A percentile compares a stretch with the other conserved stretches of the same genome.
Conservation (phyloP, 2,797 vertebrate species). For the Muscicapa comitata region DNA sequence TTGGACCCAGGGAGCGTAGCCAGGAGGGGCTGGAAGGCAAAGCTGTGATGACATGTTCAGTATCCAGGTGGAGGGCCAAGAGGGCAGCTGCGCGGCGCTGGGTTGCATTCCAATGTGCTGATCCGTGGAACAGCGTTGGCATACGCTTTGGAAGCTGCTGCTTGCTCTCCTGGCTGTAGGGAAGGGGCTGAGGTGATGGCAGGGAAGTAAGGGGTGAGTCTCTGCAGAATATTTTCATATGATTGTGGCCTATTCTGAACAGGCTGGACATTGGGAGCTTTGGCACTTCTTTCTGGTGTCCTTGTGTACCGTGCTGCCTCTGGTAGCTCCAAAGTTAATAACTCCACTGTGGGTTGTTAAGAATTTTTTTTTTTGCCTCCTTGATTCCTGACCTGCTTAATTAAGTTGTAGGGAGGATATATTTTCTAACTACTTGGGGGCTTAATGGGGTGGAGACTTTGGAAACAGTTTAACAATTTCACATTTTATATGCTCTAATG, state of each 20-base stretch:
- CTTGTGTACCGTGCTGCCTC: neutral
- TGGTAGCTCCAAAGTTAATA: neutral
- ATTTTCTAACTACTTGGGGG: slow-evolving; percentile 47
- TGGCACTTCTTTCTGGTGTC: neutral
- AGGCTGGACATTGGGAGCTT: neutral
- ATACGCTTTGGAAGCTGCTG: slow-evolving; percentile 52
- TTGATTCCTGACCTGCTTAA: neutral
- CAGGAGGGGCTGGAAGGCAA: slow-evolving; percentile 58
- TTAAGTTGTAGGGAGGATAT: slow-evolving; percentile 10
- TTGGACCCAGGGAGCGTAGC: slow-evolving; percentile 58
- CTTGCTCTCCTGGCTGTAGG: slow-evolving; percentile 46
- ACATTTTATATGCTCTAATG: slow-evolving; percentile 53
- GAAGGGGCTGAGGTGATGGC: slow-evolving; percentile 54
- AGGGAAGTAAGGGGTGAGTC: slow-evolving; percentile 54
- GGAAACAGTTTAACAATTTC: slow-evolving; percentile 33
- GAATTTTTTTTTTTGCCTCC: neutral
- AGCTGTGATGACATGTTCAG: slow-evolving; percentile 59
- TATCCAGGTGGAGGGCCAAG: slow-evolving; percentile 64
- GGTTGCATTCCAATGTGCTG: slow-evolving; percentile 52
- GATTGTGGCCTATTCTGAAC: neutral
- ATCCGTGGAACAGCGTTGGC: slow-evolving; percentile 58
- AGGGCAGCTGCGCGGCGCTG: slow-evolving; percentile 46
- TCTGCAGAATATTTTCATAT: neutral
- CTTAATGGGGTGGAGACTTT: slow-evolving; percentile 53
- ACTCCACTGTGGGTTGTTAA: neutral